Evolutionary conservation across 37 sponge, comb jelly and placozoan species (phyloP).

Genomic region (Geodia barretti): DNA sequence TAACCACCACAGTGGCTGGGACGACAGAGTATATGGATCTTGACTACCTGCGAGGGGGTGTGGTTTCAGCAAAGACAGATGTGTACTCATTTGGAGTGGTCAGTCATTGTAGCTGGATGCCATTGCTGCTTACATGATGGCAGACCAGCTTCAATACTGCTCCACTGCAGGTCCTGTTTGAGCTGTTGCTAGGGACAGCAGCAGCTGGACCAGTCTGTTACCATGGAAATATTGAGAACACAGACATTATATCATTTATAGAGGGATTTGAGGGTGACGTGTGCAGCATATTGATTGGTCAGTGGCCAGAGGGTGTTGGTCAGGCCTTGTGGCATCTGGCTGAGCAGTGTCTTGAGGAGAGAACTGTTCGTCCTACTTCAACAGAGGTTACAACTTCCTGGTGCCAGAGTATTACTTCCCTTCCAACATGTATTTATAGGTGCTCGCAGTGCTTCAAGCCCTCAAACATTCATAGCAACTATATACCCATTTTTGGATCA

Average conservation of each 20-base stretch:
- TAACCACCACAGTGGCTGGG: slow-evolving; percentile 53
- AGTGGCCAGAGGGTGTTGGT: slow-evolving; percentile 42
- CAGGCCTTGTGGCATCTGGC: slow-evolving; percentile 38
- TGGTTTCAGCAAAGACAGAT: slow-evolving; percentile 38
- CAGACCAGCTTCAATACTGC: not conserved
- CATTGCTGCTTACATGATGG: not conserved
- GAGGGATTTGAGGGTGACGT: slow-evolving; percentile 37
- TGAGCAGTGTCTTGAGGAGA: slow-evolving; percentile 31
- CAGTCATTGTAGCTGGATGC: no score
- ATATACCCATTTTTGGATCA: no score
- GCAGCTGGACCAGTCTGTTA: not conserved
- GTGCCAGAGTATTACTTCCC: no score
- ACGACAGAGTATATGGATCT: slow-evolving; percentile 59
- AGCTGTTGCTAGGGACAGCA: not conserved
- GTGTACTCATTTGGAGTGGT: slow-evolving; percentile 70
- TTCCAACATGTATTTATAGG: no score
- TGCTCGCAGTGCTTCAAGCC: no score
- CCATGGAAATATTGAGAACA: not conserved
- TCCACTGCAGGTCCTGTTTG: not conserved
- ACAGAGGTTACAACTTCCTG: no score
- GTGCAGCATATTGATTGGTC: slow-evolving; percentile 7
- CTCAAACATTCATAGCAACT: no score
- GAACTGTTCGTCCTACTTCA: slow-evolving; percentile 25
- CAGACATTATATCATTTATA: slow-evolving; percentile 14
- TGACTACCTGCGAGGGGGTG: slow-evolving; percentile 25